Evolutionary conservation across 1,140 invertebrate genomes (phyloP), one percentile per base, ranked within the genome.

Genomic region (Achatina immaculata): DNA sequence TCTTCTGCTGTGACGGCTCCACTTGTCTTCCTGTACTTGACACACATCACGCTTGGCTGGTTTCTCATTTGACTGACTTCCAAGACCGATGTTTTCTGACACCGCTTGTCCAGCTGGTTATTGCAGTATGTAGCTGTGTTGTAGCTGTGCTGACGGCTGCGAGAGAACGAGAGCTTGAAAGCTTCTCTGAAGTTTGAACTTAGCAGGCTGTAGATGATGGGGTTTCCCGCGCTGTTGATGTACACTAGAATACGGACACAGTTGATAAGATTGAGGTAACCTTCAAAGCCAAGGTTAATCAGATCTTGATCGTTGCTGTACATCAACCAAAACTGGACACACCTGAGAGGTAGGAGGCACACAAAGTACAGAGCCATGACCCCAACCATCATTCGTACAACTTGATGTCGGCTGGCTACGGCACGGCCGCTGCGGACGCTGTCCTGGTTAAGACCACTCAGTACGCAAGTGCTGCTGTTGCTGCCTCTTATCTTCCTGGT

Each of bases 331-430:
- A 98, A 90, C 0, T 95, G 96, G 24, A 98, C 92, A 3, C 96
- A 94, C 65, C 95, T 93, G 88, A 98, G 96, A 4, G 97, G 97
- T 65, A 98, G 90, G 38, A 98, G 92, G 87, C 96, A 97, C 40
- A 97, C 91, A 90, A 98, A 98, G 90, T 98, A 98, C 19, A 95
- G 95, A n/a, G 95, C 87, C 0, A 98, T 96, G 0, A 98, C 96
- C 1, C 96, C 95, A 6, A 95, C 95, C 19, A 98, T 91, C 96
- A 97, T 98, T 34, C 96, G 87, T 14, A 98, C 95, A n/a, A 94
- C 93, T 87, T 94, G 93, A 68, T 75, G 83, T n/a, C 85, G 43
- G 24, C 80, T 77, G 40, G 28, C 48, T 7, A 31, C 58, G 21
- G 58, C 76, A 62, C 36, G 58, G 3, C 34, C 51, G 36, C 74